These are phyloP conservation scores for Anguilla anguilla DNA, from an alignment of 2,797 vertebrate species.

Conservation along the genomic window DNA sequence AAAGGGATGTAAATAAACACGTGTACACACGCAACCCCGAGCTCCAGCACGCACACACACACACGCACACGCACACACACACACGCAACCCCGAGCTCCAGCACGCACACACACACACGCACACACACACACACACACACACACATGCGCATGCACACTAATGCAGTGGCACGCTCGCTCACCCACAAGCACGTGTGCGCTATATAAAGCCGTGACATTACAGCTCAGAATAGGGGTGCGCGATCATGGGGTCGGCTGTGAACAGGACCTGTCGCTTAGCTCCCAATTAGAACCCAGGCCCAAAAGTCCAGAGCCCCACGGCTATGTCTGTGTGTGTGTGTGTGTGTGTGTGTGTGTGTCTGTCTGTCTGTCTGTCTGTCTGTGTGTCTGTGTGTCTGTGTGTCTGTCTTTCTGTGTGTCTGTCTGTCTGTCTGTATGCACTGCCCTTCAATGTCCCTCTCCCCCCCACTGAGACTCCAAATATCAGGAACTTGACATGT, in stretches of 20 bases:
- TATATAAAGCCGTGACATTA: not conserved
- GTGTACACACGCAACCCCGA: too few relatives aligned
- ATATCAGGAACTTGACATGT: constrained; percentile 15
- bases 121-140: too few relatives aligned
- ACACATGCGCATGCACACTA: constrained; percentile 32
- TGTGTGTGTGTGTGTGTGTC: not conserved
- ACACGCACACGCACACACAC: not conserved
- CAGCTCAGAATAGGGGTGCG: not conserved
- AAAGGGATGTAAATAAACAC: too few relatives aligned
- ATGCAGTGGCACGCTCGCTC: constrained; percentile 22
- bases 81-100: not conserved
- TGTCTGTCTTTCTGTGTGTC: too few relatives aligned
- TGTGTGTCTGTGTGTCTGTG: too few relatives aligned
- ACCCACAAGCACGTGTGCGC: not conserved
- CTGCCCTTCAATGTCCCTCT: too few relatives aligned
- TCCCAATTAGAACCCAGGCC: not conserved
- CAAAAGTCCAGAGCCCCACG: constrained; percentile 3
- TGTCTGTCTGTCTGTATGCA: too few relatives aligned
- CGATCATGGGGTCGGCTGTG: not conserved
- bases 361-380: too few relatives aligned
- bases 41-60: not conserved
- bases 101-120: not conserved
- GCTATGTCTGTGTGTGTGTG: constrained; percentile 25
- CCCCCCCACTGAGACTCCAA: not conserved
- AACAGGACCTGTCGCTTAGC: not conserved